Percentiles rank a stretch among this genome's conserved stretches.
These are phyloP conservation scores for Pemphredon lugubris DNA, from an alignment of 2,888 invertebrate species.

Conservation along the genomic window DNA sequence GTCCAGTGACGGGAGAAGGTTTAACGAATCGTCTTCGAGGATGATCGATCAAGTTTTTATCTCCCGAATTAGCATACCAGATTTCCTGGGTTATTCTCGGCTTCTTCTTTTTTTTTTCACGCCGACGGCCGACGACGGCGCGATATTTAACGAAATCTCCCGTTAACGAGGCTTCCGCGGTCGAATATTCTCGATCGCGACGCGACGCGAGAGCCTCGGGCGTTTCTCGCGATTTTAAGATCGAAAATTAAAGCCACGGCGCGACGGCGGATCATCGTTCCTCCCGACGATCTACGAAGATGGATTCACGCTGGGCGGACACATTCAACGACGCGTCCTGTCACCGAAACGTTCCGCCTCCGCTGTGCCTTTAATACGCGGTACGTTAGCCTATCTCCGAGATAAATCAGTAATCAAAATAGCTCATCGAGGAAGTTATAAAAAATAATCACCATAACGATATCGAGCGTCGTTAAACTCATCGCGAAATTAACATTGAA, in stretches of 20 bases:
- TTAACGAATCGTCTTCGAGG: no score
- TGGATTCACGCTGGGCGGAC: constrained; percentile 69
- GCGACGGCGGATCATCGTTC: constrained; percentile 13
- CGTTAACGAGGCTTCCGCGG: no score
- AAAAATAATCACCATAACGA: constrained; percentile 38
- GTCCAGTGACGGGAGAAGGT: no score
- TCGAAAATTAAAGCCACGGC: not conserved
- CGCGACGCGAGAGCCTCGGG: no score
- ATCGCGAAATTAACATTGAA: not conserved
- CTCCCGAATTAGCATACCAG: not conserved
- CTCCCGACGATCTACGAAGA: constrained; percentile 68
- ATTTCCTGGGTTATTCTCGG: no score
- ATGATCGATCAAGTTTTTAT: not conserved
- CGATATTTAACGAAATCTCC: no score
- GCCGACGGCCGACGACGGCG: no score
- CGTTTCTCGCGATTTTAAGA: no score
- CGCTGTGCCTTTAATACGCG: constrained; percentile 32
- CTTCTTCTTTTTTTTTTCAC: no score
- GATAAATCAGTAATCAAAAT: constrained; percentile 44
- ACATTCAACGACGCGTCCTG: constrained; percentile 49
- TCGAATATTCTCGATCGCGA: no score
- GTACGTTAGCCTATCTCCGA: constrained; percentile 17
- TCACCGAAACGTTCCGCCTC: constrained; percentile 42
- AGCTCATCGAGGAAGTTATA: constrained; percentile 28
- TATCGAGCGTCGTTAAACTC: not conserved